Evolutionary conservation across 2,113 vertebrate species (phyloP).

Genomic region (Caranx ignobilis): DNA sequence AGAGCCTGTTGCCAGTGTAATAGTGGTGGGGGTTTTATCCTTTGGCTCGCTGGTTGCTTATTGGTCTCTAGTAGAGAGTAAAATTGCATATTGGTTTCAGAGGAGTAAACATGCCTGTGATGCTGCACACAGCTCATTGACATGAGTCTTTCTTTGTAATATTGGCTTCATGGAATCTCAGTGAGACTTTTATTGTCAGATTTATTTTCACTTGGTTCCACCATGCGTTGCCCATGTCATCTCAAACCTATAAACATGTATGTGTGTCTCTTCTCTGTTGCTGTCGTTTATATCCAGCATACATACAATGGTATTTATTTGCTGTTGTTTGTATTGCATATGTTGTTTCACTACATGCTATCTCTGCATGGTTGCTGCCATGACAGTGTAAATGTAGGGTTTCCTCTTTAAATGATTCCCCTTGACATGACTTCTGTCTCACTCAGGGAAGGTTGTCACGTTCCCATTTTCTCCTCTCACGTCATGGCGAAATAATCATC

Average conservation of each 20-base stretch:
- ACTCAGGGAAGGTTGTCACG: not conserved
- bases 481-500: not conserved
- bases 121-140: not conserved
- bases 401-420: no score
- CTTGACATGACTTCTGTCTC: not conserved
- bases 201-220: not conserved
- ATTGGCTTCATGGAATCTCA: not conserved
- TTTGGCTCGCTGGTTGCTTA: not conserved
- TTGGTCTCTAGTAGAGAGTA: not conserved
- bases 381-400: not conserved
- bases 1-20: not conserved
- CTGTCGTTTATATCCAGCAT: not conserved
- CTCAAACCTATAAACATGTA: not conserved
- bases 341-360: no score
- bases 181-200: not conserved
- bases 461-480: no score
- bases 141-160: not conserved
- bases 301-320: not conserved
- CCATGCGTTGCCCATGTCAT: not conserved
- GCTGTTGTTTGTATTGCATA: not conserved
- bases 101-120: slow-evolving; percentile 16
- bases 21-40: not conserved
- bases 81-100: slow-evolving; percentile 20
- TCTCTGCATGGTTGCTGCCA: not conserved
- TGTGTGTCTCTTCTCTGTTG: not conserved